Evolutionary conservation across 1,140 invertebrate species (phyloP).

Genomic region (Bombus cullumanus): DNA sequence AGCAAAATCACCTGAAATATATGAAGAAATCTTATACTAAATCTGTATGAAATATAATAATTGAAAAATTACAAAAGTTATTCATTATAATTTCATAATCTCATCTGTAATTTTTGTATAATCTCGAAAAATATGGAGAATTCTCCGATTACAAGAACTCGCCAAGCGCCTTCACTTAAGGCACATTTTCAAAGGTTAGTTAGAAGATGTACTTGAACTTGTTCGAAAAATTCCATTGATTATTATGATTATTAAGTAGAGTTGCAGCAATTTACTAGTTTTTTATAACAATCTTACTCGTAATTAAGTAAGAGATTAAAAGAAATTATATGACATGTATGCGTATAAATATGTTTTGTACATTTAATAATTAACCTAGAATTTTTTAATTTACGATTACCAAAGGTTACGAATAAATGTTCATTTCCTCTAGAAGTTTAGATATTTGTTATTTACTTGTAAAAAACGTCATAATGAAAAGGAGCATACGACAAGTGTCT

Average conservation of each 20-base stretch:
- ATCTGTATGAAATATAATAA: not conserved
- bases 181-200: not conserved
- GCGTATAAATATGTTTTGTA: not conserved
- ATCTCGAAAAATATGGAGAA: not conserved
- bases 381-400: not conserved
- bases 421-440: not conserved
- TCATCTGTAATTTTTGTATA: not conserved
- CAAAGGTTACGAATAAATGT: not conserved
- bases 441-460: not conserved
- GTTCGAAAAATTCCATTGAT: not conserved
- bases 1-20: not conserved
- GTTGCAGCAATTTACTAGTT: not conserved
- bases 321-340: not conserved
- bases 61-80: constrained; percentile 1
- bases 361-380: not conserved
- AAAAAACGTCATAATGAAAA: constrained; percentile 35
- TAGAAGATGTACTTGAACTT: not conserved
- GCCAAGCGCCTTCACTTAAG: not conserved
- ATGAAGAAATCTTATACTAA: not conserved
- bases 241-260: not conserved
- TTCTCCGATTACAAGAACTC: not conserved
- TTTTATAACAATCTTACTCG: not conserved
- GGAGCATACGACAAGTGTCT: constrained; percentile 6
- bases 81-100: not conserved
- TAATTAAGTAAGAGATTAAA: not conserved